Conservation (phyloP, 2,797 vertebrate species). For the Megalops cyprinoides region DNA sequence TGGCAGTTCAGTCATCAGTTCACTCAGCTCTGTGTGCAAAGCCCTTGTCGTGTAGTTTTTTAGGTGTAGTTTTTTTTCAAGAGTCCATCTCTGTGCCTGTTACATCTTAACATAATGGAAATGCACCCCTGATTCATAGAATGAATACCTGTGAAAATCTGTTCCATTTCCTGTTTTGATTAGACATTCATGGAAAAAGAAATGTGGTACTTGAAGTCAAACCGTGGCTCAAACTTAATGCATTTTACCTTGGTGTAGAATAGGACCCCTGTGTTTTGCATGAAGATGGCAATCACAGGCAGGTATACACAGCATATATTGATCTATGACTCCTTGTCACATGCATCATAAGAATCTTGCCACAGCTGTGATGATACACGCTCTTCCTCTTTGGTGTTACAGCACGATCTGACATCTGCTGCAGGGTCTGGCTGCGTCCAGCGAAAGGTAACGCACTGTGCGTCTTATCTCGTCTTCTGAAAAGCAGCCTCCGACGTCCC, state of each 20-base stretch:
- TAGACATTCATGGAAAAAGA: neutral
- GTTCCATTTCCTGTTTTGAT: neutral
- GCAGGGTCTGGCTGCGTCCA: constrained; percentile 39
- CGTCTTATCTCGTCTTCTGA: constrained; percentile 59
- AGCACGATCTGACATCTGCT: neutral
- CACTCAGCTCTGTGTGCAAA: no score
- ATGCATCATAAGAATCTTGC: neutral
- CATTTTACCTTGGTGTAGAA: no score
- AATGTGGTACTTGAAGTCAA: neutral
- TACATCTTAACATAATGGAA: neutral
- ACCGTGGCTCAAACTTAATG: neutral
- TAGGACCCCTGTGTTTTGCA: neutral
- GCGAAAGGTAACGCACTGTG: constrained; percentile 48
- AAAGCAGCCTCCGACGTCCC: constrained; percentile 50
- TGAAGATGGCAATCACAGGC: neutral
- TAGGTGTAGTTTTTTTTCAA: neutral
- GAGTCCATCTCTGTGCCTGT: neutral
- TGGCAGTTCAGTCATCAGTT: no score
- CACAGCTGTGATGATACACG: neutral
- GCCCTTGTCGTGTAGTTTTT: neutral
- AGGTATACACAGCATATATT: neutral
- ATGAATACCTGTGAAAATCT: neutral
- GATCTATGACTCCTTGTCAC: neutral
- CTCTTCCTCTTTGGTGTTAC: neutral
- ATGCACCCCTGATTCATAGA: neutral